Percentiles rank a stretch among this genome's conserved stretches.
Conservation (phyloP, 2,888 invertebrate genomes). For the Metalampra italica region DNA sequence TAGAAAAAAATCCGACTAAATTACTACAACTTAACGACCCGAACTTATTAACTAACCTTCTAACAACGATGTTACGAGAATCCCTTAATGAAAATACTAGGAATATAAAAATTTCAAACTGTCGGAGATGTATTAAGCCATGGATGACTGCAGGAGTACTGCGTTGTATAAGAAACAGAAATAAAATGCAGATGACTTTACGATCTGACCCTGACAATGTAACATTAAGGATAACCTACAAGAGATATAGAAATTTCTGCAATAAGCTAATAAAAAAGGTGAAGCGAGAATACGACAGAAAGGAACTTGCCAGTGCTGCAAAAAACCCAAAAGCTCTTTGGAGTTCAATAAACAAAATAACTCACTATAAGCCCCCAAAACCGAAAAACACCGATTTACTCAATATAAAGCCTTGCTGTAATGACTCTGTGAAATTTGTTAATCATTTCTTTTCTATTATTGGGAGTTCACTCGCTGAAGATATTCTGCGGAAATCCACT, state of each 20-base stretch:
- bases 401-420: conserved; percentile 4
- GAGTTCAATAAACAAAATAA: conserved; percentile 14
- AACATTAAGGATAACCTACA: conserved; percentile 3
- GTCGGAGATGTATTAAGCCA: neutral
- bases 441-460: conserved; percentile 12
- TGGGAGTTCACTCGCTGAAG: conserved; percentile 7
- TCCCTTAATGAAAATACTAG: neutral
- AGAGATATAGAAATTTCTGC: conserved; percentile 10
- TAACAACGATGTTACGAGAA: neutral
- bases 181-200: conserved; percentile 6
- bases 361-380: conserved; percentile 3
- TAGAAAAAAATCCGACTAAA: neutral
- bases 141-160: conserved; percentile 5
- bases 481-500: neutral
- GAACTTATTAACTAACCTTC: neutral
- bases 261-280: conserved; percentile 14
- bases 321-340: conserved; percentile 10
- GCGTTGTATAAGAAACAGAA: conserved; percentile 7
- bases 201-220: conserved; percentile 1
- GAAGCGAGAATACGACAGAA: conserved; percentile 11
- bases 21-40: neutral
- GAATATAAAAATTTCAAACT: neutral
- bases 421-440: conserved; percentile 7
- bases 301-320: conserved; percentile 2
- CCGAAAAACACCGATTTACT: conserved; percentile 6